Percentiles rank a stretch among this genome's conserved stretches.
phyloP scores from a whole-genome alignment of 1,140 invertebrate genomes.

The Sycophila sp. region DNA sequence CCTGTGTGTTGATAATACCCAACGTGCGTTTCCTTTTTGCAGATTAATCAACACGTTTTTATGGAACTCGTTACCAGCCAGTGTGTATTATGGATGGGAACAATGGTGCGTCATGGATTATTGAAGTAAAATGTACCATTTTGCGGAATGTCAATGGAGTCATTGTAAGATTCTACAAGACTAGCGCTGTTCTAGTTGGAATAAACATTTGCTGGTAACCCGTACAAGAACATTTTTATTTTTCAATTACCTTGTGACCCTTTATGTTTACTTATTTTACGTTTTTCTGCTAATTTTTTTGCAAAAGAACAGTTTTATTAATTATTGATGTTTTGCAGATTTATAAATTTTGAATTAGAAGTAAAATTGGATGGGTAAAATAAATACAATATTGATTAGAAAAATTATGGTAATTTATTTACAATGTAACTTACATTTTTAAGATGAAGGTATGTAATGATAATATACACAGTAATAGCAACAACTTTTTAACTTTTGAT shows the following conservation, averaged over 20 bases:
- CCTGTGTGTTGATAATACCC: neutral
- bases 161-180: neutral
- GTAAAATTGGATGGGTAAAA: neutral
- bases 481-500: constrained; percentile 24
- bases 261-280: neutral
- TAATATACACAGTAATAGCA: constrained; percentile 37
- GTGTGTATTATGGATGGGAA: neutral
- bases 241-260: neutral
- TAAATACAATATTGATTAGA: constrained; percentile 14
- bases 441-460: constrained; percentile 31
- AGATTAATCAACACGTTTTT: constrained; percentile 28
- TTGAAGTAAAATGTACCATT: neutral
- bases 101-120: neutral
- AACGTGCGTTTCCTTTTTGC: constrained; percentile 6
- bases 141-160: neutral
- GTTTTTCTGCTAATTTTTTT: neutral
- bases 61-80: constrained; percentile 33
- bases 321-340: too few species aligned
- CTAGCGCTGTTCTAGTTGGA: constrained; percentile 31
- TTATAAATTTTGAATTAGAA: too few species aligned
- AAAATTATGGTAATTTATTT: constrained; percentile 42
- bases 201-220: constrained; percentile 54
- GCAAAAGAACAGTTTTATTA: too few species aligned
- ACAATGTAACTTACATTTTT: constrained; percentile 40
- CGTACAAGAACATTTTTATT: constrained; percentile 23